phyloP scores from a whole-genome alignment of 2,113 vertebrate genomes.

The Toxostoma redivivum region DNA sequence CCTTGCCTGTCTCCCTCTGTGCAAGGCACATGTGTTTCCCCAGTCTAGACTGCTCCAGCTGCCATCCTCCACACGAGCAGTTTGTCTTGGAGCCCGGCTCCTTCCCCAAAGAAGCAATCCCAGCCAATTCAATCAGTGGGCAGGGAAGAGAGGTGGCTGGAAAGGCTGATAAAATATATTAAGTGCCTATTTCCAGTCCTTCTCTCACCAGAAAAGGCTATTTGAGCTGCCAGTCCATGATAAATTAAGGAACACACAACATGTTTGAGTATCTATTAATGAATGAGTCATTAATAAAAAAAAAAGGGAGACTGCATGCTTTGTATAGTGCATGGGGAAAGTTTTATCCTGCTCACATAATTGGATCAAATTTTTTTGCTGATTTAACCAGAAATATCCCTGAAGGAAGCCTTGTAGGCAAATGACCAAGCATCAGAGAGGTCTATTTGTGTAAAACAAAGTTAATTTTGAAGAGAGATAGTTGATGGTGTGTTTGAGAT shows the following conservation, averaged over 20 bases:
- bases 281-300: constrained; percentile 45
- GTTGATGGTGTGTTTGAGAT: background rate
- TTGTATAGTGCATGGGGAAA: constrained; percentile 10
- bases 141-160: background rate
- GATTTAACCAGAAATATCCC: background rate
- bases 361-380: background rate
- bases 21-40: background rate
- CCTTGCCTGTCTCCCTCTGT: background rate
- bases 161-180: background rate
- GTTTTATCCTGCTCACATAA: background rate
- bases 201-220: background rate
- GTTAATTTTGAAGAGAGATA: background rate
- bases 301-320: background rate
- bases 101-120: background rate
- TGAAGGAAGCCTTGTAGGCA: background rate
- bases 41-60: constrained; percentile 46
- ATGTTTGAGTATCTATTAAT: constrained; percentile 9
- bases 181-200: constrained; percentile 20
- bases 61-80: background rate
- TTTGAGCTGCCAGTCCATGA: background rate
- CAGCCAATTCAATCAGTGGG: constrained; percentile 15
- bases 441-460: background rate
- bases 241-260: constrained; percentile 18
- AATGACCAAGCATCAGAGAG: background rate
- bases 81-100: constrained; percentile 38